Evolutionary conservation across 2,888 invertebrate genomes (phyloP), one percentile per base, ranked within the genome.

Genomic region (Euphydryas editha): DNA sequence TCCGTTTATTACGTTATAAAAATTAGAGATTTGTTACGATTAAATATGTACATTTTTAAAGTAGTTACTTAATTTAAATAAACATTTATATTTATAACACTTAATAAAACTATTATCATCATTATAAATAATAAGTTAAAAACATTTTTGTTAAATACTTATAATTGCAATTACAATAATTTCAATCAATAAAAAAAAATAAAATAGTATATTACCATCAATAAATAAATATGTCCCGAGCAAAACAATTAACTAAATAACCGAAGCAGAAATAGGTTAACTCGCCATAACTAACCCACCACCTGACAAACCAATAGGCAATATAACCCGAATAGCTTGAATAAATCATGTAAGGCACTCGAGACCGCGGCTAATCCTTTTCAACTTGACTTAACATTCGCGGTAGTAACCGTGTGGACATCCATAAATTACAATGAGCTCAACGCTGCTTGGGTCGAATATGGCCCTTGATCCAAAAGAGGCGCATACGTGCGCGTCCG

Each of bases 341-440:
- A 75, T 75, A 70, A 69, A 74, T 73, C 69, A 72, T 57, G 36
- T 62, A 6, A 62, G 61, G 65, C 51, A 63, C 63, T 58, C 21
- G 62, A 63, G 72, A 73, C 70, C 65, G 82, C 87, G 87, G 87
- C 79, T 81, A 76, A 83, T 79, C 85, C 88, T 88, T 30, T 88
- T 88, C 81, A 88, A 87, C 83, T 77, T 62, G 73, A 78, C 78
- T 89, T 89, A 85, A 79, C 85, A 90, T 90, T 87, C 89, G 79
- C 73, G 61, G 73, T 75, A 75, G 80, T 73, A 69, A 70, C 72
- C 71, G 69, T 69, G 78, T 74, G 81, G 84, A 86, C 88, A 85
- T 81, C 85, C 83, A 90, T 89, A 88, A 87, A 87, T 90, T 88
- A 88, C 88, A 87, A 90, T 89, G 88, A 88, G 85, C 79, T 78